Evolutionary conservation across 2,888 invertebrate genomes (phyloP).

Genomic region (Hipparchia semele): DNA sequence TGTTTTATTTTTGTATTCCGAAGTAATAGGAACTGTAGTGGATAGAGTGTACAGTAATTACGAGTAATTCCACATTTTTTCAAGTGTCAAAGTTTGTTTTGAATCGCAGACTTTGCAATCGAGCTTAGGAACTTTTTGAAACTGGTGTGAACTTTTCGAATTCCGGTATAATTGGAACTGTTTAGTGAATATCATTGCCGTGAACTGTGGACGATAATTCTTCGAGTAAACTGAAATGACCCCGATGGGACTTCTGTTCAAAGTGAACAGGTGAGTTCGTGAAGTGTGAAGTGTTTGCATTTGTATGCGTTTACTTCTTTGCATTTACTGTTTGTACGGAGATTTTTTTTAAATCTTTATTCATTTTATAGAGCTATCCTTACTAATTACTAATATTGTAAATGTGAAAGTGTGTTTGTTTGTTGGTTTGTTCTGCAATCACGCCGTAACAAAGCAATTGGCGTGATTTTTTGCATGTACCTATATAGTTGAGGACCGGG

Average conservation of each 20-base stretch:
- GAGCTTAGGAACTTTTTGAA: conserved; percentile 1
- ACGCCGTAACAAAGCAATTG: too few species aligned
- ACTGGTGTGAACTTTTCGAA: neutral
- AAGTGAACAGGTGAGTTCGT: conserved; percentile 81
- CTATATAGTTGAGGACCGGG: too few species aligned
- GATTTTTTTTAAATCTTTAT: neutral
- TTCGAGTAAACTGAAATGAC: conserved; percentile 68
- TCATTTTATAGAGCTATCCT: too few species aligned
- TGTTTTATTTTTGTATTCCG: neutral
- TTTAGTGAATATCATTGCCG: conserved; percentile 24
- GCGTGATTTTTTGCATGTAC: too few species aligned
- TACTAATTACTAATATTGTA: too few species aligned
- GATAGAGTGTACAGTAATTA: neutral
- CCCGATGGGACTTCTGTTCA: conserved; percentile 84
- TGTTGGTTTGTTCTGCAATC: too few species aligned
- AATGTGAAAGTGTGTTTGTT: too few species aligned
- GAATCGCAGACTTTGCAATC: neutral
- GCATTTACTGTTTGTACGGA: conserved; percentile 32
- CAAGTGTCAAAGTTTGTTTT: neutral
- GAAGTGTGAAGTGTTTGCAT: conserved; percentile 36
- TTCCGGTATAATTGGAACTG: conserved; percentile 12
- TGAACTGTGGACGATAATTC: conserved; percentile 48
- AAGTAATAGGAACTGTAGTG: neutral
- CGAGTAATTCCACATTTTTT: neutral
- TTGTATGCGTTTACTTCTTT: conserved; percentile 46